phyloP scores from a whole-genome alignment of 2,888 invertebrate genomes.

The Meliscaeva auricollis region DNA sequence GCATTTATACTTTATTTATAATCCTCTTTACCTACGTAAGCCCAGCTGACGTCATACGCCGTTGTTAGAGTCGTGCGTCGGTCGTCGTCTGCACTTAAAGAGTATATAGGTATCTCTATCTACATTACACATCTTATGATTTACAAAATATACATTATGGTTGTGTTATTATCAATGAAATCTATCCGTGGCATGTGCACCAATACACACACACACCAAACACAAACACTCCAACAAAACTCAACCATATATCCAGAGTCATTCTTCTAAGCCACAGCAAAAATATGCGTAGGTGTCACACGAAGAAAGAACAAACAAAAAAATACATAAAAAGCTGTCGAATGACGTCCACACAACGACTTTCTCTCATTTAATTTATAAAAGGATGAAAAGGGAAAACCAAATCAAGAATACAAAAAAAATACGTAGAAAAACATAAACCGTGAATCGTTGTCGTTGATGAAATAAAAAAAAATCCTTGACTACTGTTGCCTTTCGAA shows the following conservation, averaged over 20 bases:
- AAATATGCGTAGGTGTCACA: conserved; percentile 63
- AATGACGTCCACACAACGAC: conserved; percentile 68
- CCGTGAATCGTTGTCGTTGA: conserved; percentile 61
- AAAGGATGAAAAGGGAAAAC: conserved; percentile 45
- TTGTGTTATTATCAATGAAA: conserved; percentile 71
- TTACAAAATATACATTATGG: conserved; percentile 48
- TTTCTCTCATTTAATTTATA: conserved; percentile 49
- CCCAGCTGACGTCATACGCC: conserved; percentile 61
- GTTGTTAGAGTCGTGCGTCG: conserved; percentile 36
- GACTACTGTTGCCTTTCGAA: conserved; percentile 41
- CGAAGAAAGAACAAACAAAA: conserved; percentile 52
- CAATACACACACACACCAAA: conserved; percentile 52
- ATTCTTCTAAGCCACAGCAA: conserved; percentile 37
- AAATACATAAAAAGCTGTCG: conserved; percentile 55
- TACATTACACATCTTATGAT: conserved; percentile 45
- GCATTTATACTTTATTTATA: conserved; percentile 52
- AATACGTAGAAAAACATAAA: conserved; percentile 5
- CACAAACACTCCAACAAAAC: conserved; percentile 39
- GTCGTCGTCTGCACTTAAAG: conserved; percentile 44
- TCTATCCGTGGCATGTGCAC: conserved; percentile 58
- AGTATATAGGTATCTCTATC: conserved; percentile 3
- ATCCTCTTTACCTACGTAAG: conserved; percentile 61
- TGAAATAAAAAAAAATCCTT: conserved; percentile 56
- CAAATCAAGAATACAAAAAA: conserved; percentile 24
- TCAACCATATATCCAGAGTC: conserved; percentile 10